These are phyloP conservation scores for Orcinus orca DNA, from an alignment of 2,113 vertebrate species.

Conservation along the genomic window DNA sequence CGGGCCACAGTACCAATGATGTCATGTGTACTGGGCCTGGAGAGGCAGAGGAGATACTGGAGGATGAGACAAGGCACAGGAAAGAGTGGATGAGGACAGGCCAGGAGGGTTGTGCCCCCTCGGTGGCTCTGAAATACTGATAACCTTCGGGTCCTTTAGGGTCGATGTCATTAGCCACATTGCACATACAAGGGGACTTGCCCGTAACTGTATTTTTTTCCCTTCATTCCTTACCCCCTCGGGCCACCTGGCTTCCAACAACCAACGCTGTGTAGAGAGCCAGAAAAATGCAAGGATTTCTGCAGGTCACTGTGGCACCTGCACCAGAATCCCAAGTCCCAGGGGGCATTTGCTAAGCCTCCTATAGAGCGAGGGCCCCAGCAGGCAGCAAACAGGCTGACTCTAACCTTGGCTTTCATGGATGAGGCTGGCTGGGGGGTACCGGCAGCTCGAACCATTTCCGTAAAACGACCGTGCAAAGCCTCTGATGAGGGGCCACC, in stretches of 20 bases:
- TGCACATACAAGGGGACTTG: not conserved
- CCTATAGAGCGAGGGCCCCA: not conserved
- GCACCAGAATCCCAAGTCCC: accelerated
- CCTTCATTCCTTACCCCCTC: not conserved
- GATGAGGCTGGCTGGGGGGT: not conserved
- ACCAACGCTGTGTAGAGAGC: not conserved
- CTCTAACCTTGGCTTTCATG: not conserved
- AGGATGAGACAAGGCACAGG: not conserved
- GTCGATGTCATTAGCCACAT: not conserved
- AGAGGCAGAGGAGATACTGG: not conserved
- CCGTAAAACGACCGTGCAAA: not conserved
- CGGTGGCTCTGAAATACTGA: not conserved
- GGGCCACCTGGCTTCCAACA: not conserved
- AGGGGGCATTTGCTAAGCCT: not conserved
- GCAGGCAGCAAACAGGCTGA: not conserved
- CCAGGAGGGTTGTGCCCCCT: not conserved
- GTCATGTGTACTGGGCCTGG: accelerated
- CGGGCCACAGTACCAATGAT: accelerated
- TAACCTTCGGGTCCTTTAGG: not conserved
- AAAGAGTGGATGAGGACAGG: not conserved
- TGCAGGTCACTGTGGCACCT: not conserved
- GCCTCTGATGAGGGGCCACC: not conserved
- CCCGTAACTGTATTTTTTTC: not conserved
- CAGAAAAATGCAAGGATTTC: not conserved
- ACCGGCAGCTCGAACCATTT: not conserved